Evolutionary conservation across 1,140 invertebrate genomes (phyloP), one percentile per base, ranked within the genome.

Genomic region (Drosophila auraria): DNA sequence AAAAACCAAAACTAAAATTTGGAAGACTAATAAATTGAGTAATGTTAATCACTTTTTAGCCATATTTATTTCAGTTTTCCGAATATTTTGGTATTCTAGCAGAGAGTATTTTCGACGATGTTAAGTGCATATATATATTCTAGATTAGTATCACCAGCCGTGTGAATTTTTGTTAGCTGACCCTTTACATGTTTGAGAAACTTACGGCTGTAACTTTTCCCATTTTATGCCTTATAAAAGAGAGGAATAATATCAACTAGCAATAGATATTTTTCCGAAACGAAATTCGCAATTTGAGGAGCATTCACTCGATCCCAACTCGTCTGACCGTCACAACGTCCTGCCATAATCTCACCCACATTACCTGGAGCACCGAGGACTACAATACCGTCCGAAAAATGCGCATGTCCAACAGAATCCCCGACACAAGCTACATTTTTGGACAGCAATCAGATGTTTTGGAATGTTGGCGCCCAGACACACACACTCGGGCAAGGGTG

Each of bases 381-480:
- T 33, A 70, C 44, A 33, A 47, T 50, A 20, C 36, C 25, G 44
- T 56, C 61, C 64, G 40, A 58, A 27, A 44, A 62, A 59, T 73
- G 87, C 86, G 86, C 86, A 90, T 90, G 86, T 82, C 58, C 78
- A 51, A 36, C 54, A 27, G 61, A 62, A 72, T 58, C 44, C 56
- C 44, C 69, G 74, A 74, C 58, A 54, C 70, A 69, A 47, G 54
- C 53, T 45, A 69, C 75, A 50, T 40, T 78, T 78, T 82, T 82
- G 84, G 79, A 90, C 86, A 90, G 82, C 49, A 84, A 89, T 90
- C 86, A 90, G 87, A 90, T 90, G 86, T 90, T 90, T 90, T 84
- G 78, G 66, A 56, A 76, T 82, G 69, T 84, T 86, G 84, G 86
- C 78, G 86, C 78, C 87, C 77, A 69, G 78, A 73, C 71, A 5